These are phyloP conservation scores for Vollenhovia emeryi DNA, from an alignment of 1,140 invertebrate genomes.

Conservation along the genomic window DNA sequence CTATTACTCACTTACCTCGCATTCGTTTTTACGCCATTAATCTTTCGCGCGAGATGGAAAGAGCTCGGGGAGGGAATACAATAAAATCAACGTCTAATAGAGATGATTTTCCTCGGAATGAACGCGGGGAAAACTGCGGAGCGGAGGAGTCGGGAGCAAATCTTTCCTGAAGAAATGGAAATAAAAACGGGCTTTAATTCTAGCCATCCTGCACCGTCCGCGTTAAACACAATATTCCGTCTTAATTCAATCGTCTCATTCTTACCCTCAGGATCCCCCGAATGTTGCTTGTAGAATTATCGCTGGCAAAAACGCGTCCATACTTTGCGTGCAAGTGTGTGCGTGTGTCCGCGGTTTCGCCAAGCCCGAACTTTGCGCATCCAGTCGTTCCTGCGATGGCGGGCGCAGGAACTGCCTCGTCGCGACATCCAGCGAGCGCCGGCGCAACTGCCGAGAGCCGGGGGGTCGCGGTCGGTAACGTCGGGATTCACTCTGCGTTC, in stretches of 20 bases:
- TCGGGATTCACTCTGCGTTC: neutral
- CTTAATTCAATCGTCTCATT: neutral
- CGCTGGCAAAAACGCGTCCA: neutral
- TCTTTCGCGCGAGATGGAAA: neutral
- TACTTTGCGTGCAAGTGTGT: neutral
- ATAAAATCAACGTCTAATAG: conserved; percentile 20
- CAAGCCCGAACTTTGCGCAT: neutral
- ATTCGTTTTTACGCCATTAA: conserved; percentile 11
- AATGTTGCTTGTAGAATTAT: neutral
- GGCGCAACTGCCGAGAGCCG: neutral
- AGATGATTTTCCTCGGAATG: neutral
- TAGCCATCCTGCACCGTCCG: neutral
- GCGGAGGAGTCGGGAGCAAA: neutral
- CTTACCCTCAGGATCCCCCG: neutral
- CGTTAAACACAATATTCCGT: neutral
- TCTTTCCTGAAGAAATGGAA: neutral
- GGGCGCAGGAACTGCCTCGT: neutral
- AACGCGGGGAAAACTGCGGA: neutral
- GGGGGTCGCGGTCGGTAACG: neutral
- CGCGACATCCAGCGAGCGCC: neutral
- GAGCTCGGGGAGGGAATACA: neutral
- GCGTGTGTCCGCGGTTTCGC: too few relatives aligned
- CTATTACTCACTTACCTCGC: neutral
- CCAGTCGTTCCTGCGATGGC: neutral
- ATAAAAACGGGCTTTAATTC: neutral